Base-by-base conservation (phyloP, 2,113 vertebrate genomes). In the Naja naja region DNA sequence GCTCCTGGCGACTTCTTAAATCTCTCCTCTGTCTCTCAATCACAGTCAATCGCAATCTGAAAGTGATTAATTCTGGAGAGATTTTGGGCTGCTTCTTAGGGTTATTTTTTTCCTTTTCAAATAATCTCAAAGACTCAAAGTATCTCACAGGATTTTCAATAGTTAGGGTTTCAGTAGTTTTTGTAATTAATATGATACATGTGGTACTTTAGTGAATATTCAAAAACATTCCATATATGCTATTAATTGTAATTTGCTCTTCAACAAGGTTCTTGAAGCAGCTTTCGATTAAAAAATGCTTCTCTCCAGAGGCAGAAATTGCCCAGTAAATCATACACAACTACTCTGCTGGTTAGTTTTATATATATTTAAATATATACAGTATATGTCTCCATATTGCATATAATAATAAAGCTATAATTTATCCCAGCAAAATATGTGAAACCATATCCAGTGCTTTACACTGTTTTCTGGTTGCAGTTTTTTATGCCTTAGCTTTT, bases 371-470 rank as follows among this genome's bases (percentile, higher is more conserved):
- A 27, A 39, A 39, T 74, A 39, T 64, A 64, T 64, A 64, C 27
- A 39, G 69, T 74, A 20, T 39, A 18, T 56, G 87, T 1, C 2
- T 86, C 92, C 53, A 87, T 69, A 39, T 85, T 87, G 2, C 69
- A 93, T 94, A 91, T 30, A 55, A 95, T 95, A 69, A 93, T 10
- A 58, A 0, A 20, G 3, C 18, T 55, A 10, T 34, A 43, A 43
- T 85, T 43, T 25, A 54, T 34, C 16, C 34, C 4, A 69, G 23
- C n/a, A 55, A 55, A 91, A 43, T 55, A n/a, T 89, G 60, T 91
- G 95, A 94, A 93, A 94, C 2, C 87, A 56, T 53, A 22, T 85
- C 90, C 39, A 85, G 91, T 55, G 7, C 52, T 39, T 88, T 6
- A n/a, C 5, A 12, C 39, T 86, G 30, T 90, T 34, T 52, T 39